These are phyloP conservation scores for Abscondita cerata DNA, from an alignment of 2,888 invertebrate species.

Conservation along the genomic window DNA sequence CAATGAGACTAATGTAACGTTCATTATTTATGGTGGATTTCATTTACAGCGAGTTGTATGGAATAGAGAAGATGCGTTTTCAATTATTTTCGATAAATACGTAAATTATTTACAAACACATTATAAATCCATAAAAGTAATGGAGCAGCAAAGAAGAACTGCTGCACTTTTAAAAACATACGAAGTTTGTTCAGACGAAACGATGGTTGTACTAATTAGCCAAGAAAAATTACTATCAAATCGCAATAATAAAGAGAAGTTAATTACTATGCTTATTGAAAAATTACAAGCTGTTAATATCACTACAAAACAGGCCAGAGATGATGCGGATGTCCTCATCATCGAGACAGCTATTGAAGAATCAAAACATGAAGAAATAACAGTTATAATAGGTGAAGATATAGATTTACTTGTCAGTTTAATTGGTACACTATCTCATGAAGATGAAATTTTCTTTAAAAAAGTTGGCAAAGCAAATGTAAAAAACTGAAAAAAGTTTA, in stretches of 20 bases:
- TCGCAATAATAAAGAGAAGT: slow-evolving; percentile 39
- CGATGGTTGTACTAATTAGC: slow-evolving; percentile 45
- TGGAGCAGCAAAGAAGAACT: slow-evolving; percentile 1
- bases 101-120: not conserved
- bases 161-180: slow-evolving; percentile 48
- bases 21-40: slow-evolving; percentile 32
- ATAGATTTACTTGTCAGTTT: slow-evolving; percentile 52
- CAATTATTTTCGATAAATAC: not conserved
- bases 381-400: slow-evolving; percentile 52
- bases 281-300: slow-evolving; percentile 51
- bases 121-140: not conserved
- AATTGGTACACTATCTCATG: slow-evolving; percentile 47
- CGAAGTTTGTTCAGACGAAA: slow-evolving; percentile 51
- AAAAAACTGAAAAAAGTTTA: slow-evolving; percentile 50
- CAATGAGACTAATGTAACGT: slow-evolving; percentile 31
- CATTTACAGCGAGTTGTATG: slow-evolving; percentile 50
- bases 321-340: slow-evolving; percentile 48
- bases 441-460: slow-evolving; percentile 48
- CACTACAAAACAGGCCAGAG: slow-evolving; percentile 49
- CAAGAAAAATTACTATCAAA: slow-evolving; percentile 45
- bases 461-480: slow-evolving; percentile 53
- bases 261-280: slow-evolving; percentile 49
- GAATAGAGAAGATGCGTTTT: slow-evolving; percentile 44
- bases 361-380: slow-evolving; percentile 41
- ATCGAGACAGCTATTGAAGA: slow-evolving; percentile 50